A percentile compares a stretch with the other conserved stretches of the same genome.
Conservation (phyloP, 2,797 vertebrate genomes). For the Malurus leucopterus region DNA sequence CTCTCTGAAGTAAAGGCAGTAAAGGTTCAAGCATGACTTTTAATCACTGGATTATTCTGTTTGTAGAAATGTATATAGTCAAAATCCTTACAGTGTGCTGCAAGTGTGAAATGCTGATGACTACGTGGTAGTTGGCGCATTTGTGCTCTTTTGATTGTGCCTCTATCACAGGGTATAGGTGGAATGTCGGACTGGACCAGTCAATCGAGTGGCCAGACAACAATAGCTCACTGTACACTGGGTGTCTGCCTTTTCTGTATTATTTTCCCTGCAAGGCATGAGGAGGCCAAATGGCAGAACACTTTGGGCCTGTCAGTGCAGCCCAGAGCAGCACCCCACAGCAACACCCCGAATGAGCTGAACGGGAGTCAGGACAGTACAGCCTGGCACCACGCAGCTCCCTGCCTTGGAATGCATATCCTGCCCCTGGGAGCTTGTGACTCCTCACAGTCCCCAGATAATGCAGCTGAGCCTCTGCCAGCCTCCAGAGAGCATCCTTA, state of each 20-base stretch:
- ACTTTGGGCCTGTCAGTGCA: background rate
- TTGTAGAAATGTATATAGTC: background rate
- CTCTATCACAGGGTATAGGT: background rate
- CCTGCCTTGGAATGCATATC: background rate
- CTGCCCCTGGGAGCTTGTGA: background rate
- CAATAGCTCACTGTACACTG: background rate
- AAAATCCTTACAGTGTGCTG: background rate
- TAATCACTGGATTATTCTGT: background rate
- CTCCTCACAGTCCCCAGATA: background rate
- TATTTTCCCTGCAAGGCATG: background rate
- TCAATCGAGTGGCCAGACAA: accelerated
- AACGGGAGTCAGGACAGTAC: background rate
- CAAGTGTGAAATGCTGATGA: background rate
- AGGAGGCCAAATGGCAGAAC: background rate
- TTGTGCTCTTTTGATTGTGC: background rate
- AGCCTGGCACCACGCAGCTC: accelerated
- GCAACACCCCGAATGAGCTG: background rate
- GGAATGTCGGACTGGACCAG: background rate
- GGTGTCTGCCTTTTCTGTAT: background rate
- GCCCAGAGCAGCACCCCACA: background rate
- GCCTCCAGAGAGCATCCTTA: background rate
- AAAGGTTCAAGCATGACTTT: background rate
- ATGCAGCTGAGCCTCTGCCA: background rate
- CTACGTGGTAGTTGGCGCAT: background rate
- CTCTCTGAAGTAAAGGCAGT: background rate